Evolutionary conservation across 2,113 vertebrate genomes (phyloP).

Genomic region (Collichthys lucidus): DNA sequence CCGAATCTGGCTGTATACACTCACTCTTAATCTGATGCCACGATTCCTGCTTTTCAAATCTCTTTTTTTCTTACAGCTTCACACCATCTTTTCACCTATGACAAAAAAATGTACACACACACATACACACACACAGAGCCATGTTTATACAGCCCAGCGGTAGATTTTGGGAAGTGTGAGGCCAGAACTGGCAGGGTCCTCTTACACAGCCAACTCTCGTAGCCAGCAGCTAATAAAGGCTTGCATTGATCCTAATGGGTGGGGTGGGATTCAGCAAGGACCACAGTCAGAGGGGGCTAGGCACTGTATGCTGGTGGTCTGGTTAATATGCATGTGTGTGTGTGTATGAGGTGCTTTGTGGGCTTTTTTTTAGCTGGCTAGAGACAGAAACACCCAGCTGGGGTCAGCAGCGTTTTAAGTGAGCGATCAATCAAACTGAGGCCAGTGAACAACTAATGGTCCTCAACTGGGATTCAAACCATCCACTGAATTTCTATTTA

Average conservation of each 20-base stretch:
- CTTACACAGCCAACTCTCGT: conserved; percentile 70
- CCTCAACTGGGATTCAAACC: conserved; percentile 51
- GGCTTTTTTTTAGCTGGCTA: conserved; percentile 48
- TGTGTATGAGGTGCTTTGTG: conserved; percentile 54
- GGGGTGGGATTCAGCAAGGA: conserved; percentile 64
- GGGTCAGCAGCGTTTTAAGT: conserved; percentile 57
- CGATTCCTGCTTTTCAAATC: neutral
- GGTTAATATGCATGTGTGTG: conserved; percentile 41
- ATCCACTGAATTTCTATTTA: conserved; percentile 49
- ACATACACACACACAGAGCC: conserved; percentile 33
- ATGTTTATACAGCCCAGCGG: conserved; percentile 67
- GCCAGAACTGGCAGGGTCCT: conserved; percentile 72
- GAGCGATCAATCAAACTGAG: conserved; percentile 68
- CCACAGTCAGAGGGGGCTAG: conserved; percentile 70
- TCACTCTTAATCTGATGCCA: neutral
- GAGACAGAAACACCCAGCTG: conserved; percentile 52
- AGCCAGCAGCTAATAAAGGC: conserved; percentile 78
- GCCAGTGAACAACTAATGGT: conserved; percentile 57
- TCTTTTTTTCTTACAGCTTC: conserved; percentile 17
- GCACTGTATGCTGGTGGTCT: conserved; percentile 71
- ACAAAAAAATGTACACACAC: conserved; percentile 17
- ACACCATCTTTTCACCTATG: neutral
- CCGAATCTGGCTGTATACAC: neutral
- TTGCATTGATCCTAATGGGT: conserved; percentile 79
- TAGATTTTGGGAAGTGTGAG: conserved; percentile 73